phyloP scores from a whole-genome alignment of 2,113 vertebrate genomes.

The Barbus barbus region DNA sequence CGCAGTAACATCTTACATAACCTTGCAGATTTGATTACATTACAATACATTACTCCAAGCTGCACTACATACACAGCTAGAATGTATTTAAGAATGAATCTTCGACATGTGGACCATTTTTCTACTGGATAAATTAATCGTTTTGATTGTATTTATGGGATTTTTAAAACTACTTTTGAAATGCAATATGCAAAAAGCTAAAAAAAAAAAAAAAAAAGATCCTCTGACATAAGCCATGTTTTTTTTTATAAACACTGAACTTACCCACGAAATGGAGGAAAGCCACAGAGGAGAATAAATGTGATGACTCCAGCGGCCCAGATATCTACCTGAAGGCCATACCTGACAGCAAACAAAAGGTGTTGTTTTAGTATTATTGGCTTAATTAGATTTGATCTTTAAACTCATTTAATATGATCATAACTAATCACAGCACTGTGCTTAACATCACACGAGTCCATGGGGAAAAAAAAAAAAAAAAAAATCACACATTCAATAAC shows the following conservation, averaged over 20 bases:
- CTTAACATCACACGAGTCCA: not conserved
- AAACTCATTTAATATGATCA: not conserved
- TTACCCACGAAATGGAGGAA: conserved; percentile 95
- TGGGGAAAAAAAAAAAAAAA: not conserved
- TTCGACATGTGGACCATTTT: not conserved
- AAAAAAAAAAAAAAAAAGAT: not conserved
- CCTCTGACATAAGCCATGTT: not conserved
- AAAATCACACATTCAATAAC: not conserved
- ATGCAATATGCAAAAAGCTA: not conserved
- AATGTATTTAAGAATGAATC: conserved; percentile 18
- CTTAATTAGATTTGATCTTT: not conserved
- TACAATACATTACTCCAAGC: not conserved
- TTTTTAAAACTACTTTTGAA: not conserved
- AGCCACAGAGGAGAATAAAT: conserved; percentile 97
- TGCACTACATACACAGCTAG: not conserved
- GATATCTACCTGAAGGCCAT: conserved; percentile 96
- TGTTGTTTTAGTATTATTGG: not conserved
- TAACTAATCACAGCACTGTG: not conserved
- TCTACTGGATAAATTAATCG: not conserved
- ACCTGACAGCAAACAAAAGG: conserved; percentile 74
- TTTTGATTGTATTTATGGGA: not conserved
- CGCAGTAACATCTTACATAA: not conserved
- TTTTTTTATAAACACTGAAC: conserved; percentile 53
- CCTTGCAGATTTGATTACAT: conserved; percentile 1
- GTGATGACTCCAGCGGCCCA: conserved; percentile 72